Evolutionary conservation across 2,113 vertebrate genomes (phyloP).

Genomic region (Athene noctua): DNA sequence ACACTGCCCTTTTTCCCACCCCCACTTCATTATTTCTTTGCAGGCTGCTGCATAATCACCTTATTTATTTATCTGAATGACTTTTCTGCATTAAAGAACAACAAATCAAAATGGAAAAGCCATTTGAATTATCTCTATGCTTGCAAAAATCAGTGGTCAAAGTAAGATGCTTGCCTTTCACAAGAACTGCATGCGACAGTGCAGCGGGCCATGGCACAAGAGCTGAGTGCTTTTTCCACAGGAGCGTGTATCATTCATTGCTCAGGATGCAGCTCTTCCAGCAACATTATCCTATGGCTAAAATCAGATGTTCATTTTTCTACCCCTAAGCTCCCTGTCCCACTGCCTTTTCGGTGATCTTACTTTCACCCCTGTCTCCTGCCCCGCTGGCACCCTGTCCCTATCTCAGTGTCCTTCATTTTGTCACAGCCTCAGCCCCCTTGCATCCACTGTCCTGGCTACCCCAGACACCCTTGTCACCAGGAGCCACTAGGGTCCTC

Average conservation of each 20-base stretch:
- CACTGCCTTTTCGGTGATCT: background rate
- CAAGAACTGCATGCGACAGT: background rate
- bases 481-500: background rate
- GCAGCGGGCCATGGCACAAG: fast-evolving
- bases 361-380: background rate
- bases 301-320: background rate
- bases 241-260: background rate
- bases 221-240: fast-evolving
- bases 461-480: background rate
- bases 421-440: background rate
- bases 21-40: background rate
- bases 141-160: background rate
- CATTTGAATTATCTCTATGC: background rate
- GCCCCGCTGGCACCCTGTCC: background rate
- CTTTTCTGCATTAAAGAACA: background rate
- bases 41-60: background rate
- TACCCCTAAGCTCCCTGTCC: background rate
- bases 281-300: fast-evolving
- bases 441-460: background rate
- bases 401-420: fast-evolving
- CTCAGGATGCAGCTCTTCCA: background rate
- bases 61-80: background rate
- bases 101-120: background rate
- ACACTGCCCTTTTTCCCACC: background rate
- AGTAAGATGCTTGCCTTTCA: background rate